Conservation (phyloP, 2,888 invertebrate species). For the Odontocerum albicorne region DNA sequence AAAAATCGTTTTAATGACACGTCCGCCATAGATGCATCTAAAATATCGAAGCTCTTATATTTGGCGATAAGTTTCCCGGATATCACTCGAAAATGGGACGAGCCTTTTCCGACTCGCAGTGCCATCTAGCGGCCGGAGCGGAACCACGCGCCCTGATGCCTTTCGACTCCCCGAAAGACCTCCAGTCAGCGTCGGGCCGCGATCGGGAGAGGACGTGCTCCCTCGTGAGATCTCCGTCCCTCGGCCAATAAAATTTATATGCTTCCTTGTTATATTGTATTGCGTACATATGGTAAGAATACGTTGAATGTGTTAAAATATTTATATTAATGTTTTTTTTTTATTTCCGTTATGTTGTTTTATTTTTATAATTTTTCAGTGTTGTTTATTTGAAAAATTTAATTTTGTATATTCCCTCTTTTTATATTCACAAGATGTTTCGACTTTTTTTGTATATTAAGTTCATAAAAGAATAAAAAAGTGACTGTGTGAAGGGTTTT, state of each 20-base stretch:
- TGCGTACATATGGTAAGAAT: constrained; percentile 26
- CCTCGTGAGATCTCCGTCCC: background rate
- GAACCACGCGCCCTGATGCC: constrained; percentile 14
- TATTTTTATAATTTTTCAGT: too few relatives aligned
- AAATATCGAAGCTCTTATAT: too few relatives aligned
- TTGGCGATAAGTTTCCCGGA: background rate
- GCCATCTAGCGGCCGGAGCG: constrained; percentile 20
- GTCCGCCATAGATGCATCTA: too few relatives aligned
- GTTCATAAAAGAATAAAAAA: too few relatives aligned
- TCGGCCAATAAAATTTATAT: constrained; percentile 1
- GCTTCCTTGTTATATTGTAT: constrained; percentile 2
- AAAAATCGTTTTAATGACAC: too few relatives aligned
- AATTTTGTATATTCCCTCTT: too few relatives aligned
- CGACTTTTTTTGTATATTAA: too few relatives aligned
- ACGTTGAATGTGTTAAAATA: constrained; percentile 8
- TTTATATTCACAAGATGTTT: too few relatives aligned
- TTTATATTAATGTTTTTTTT: background rate
- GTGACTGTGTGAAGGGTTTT: too few relatives aligned
- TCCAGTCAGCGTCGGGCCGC: constrained; percentile 25
- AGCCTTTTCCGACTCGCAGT: constrained; percentile 2
- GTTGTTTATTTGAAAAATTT: too few relatives aligned
- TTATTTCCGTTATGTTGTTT: background rate
- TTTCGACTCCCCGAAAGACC: constrained; percentile 8
- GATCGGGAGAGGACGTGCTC: constrained; percentile 6
- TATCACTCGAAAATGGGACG: constrained; percentile 13